These are phyloP conservation scores for Heteromurus nitidus DNA, from an alignment of 2,888 invertebrate genomes.

Conservation along the genomic window DNA sequence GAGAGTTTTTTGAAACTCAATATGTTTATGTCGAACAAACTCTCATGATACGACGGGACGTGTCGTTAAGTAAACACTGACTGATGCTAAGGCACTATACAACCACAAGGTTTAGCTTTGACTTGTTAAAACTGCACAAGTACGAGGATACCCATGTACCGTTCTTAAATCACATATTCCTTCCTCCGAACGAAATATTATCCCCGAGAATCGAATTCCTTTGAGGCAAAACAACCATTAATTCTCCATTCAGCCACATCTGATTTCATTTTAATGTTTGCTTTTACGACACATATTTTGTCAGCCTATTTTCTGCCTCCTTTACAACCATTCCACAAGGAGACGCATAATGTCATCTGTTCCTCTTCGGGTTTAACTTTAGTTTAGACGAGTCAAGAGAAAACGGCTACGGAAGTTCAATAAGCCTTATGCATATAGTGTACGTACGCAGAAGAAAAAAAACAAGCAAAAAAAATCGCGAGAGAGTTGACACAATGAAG, in stretches of 20 bases:
- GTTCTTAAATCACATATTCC: no score
- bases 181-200: slow-evolving; percentile 8
- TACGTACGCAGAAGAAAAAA: not conserved
- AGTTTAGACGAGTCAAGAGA: no score
- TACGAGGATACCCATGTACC: no score
- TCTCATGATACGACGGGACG: no score
- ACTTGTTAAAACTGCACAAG: no score
- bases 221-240: slow-evolving; percentile 41
- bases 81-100: no score
- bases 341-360: no score
- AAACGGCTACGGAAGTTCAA: no score
- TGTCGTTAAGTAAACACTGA: no score
- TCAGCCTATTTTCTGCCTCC: slow-evolving; percentile 11
- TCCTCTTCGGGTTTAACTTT: no score
- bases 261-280: slow-evolving; percentile 51
- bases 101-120: no score
- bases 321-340: not conserved
- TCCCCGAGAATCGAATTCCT: slow-evolving; percentile 46
- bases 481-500: slow-evolving; percentile 22
- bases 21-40: slow-evolving; percentile 10
- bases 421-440: no score
- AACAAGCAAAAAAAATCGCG: not conserved
- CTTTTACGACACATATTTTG: slow-evolving; percentile 21
- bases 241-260: slow-evolving; percentile 46
- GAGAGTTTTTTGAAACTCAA: not conserved